Percentiles rank a stretch among this genome's conserved stretches.
Evolutionary conservation across 1,140 invertebrate genomes (phyloP).

Genomic region (Drosophila kanapiae): DNA sequence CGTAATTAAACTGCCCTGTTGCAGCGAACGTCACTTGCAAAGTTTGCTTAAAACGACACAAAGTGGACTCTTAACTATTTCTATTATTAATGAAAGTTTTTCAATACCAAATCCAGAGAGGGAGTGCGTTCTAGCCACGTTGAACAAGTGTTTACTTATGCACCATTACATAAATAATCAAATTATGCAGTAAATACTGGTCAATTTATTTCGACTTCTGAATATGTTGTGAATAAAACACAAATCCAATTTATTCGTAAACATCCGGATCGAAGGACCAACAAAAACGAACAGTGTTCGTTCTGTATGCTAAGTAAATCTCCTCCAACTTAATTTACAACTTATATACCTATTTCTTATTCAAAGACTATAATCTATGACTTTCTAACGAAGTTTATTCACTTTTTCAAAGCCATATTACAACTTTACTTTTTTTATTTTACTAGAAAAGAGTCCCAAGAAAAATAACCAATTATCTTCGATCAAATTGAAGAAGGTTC

Average conservation of each 20-base stretch:
- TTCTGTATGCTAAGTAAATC: no score
- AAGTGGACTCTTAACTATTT: background rate
- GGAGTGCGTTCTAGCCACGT: background rate
- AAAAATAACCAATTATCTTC: background rate
- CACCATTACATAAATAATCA: background rate
- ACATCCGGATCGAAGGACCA: no score
- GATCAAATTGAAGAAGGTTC: background rate
- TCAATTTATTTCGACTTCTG: background rate
- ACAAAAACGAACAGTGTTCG: no score
- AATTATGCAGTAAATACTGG: background rate
- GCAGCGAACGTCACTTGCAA: constrained; percentile 24
- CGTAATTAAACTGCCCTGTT: constrained; percentile 55
- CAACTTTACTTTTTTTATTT: background rate
- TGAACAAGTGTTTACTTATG: background rate
- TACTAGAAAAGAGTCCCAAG: background rate
- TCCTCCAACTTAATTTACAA: background rate
- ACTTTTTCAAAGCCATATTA: no score
- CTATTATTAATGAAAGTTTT: background rate
- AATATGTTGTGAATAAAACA: background rate
- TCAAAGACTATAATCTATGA: background rate
- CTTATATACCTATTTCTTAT: background rate
- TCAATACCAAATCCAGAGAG: background rate
- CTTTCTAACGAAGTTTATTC: background rate
- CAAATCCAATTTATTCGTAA: background rate
- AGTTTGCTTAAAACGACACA: constrained; percentile 40